phyloP scores from a whole-genome alignment of 2,888 invertebrate genomes.

The Spodoptera exigua region DNA sequence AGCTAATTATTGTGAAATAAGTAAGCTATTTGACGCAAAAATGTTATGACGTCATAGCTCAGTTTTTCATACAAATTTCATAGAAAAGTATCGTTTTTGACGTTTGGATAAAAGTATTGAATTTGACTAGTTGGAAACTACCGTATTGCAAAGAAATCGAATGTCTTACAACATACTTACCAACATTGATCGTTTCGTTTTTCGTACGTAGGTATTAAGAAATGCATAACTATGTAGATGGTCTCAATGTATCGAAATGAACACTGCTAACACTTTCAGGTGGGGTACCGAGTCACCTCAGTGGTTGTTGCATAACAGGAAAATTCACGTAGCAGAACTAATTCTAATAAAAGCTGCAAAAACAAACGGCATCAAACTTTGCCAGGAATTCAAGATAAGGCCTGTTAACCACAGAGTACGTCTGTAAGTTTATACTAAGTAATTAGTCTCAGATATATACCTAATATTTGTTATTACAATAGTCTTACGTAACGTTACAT shows the following conservation, averaged over 20 bases:
- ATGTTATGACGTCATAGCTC: too few relatives aligned
- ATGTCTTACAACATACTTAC: too few relatives aligned
- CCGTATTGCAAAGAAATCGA: too few relatives aligned
- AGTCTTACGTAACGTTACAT: background rate
- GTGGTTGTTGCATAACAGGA: constrained; percentile 80
- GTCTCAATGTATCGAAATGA: background rate
- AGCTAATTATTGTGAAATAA: too few relatives aligned
- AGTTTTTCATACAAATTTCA: too few relatives aligned
- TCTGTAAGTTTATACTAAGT: constrained; percentile 66
- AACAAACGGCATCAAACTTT: constrained; percentile 73
- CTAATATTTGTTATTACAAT: background rate
- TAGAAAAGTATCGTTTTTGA: too few relatives aligned
- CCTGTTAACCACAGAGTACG: constrained; percentile 84
- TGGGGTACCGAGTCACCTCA: constrained; percentile 85
- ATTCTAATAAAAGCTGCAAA: constrained; percentile 74
- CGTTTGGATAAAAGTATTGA: too few relatives aligned
- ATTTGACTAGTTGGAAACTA: too few relatives aligned
- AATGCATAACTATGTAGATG: background rate
- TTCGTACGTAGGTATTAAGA: too few relatives aligned
- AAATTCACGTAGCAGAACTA: constrained; percentile 75
- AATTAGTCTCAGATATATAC: constrained; percentile 19
- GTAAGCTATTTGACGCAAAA: too few relatives aligned
- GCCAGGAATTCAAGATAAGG: constrained; percentile 81
- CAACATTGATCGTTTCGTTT: too few relatives aligned
- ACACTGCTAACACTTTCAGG: constrained; percentile 55